phyloP scores from a whole-genome alignment of 2,113 vertebrate species.

The Labeo rohita region DNA sequence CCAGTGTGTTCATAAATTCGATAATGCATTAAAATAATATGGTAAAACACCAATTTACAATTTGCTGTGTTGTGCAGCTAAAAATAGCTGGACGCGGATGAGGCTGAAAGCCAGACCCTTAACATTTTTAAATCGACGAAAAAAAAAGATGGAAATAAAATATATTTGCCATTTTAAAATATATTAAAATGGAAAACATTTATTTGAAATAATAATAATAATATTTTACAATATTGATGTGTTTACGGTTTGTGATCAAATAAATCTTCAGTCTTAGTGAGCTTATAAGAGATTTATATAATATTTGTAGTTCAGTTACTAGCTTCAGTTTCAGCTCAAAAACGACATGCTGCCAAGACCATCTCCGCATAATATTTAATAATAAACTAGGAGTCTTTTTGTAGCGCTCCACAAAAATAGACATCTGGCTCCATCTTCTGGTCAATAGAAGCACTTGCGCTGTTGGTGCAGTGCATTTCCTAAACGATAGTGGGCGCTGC shows the following conservation, averaged over 20 bases:
- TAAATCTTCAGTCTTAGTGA: neutral
- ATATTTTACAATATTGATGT: neutral
- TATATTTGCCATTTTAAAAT: neutral
- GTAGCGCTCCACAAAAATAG: neutral
- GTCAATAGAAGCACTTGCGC: neutral
- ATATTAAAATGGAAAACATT: neutral
- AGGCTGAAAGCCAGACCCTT: too few relatives aligned
- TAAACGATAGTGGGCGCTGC: conserved; percentile 57
- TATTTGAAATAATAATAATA: neutral
- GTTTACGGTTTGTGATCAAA: neutral
- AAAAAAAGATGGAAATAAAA: too few relatives aligned
- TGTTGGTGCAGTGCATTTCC: neutral
- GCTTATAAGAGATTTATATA: neutral
- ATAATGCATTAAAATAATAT: too few relatives aligned
- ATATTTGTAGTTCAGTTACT: too few relatives aligned
- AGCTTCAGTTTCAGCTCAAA: neutral
- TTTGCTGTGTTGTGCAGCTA: too few relatives aligned
- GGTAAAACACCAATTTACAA: too few relatives aligned
- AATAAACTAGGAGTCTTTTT: neutral
- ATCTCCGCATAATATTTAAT: neutral
- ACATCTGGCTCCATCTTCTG: conserved; percentile 15
- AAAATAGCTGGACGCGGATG: too few relatives aligned
- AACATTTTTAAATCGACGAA: too few relatives aligned
- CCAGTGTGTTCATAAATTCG: too few relatives aligned
- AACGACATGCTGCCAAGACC: neutral